phyloP scores from a whole-genome alignment of 2,797 vertebrate genomes.

The Spea hammondii region DNA sequence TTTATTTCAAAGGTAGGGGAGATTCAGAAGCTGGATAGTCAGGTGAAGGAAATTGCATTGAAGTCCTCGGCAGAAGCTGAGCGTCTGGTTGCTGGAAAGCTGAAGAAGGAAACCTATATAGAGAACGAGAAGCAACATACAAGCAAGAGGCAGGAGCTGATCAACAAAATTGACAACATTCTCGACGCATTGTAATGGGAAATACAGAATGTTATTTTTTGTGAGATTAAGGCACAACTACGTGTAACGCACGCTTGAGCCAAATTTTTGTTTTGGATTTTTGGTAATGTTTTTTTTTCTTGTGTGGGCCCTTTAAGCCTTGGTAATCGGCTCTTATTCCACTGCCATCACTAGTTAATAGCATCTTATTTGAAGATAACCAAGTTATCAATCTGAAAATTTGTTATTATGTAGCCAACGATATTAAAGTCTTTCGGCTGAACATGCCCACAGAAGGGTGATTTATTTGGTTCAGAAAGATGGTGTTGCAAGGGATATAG shows the following conservation, averaged over 20 bases:
- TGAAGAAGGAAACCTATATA: slow-evolving; percentile 94
- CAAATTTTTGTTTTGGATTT: slow-evolving; percentile 27
- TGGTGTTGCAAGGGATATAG: neutral
- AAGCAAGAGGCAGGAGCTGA: slow-evolving; percentile 87
- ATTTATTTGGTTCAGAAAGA: neutral
- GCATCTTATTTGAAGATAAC: no score
- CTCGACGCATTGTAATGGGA: slow-evolving; percentile 83
- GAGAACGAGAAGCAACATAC: slow-evolving; percentile 88
- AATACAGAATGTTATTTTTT: rapidly evolving
- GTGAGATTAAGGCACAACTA: slow-evolving; percentile 44
- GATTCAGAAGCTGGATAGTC: slow-evolving; percentile 91
- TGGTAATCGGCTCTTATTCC: neutral
- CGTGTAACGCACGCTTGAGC: slow-evolving; percentile 40
- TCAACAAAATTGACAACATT: slow-evolving; percentile 91
- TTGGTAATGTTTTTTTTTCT: neutral
- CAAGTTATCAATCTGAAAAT: no score
- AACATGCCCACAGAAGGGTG: neutral
- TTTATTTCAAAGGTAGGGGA: slow-evolving; percentile 79
- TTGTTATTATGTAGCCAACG: no score
- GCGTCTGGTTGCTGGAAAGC: slow-evolving; percentile 90
- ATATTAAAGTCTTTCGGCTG: neutral
- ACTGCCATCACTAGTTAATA: neutral
- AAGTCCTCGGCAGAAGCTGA: slow-evolving; percentile 91
- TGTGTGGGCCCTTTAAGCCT: neutral
- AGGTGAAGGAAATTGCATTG: slow-evolving; percentile 90